phyloP scores from a whole-genome alignment of 2,797 vertebrate species.

The Lagorchestes hirsutus region DNA sequence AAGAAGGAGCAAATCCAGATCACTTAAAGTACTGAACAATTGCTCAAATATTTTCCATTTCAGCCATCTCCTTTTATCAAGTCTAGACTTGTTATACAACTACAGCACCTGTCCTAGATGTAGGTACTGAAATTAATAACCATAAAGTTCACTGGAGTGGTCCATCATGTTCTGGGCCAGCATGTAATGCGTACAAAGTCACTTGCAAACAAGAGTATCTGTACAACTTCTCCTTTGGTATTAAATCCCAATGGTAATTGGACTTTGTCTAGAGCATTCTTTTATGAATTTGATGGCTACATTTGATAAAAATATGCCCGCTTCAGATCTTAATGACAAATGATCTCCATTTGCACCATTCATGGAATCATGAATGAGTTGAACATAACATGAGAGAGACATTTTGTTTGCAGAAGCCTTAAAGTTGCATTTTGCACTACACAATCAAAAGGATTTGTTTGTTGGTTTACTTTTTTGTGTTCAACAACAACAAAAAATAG shows the following conservation, averaged over 20 bases:
- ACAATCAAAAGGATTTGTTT: neutral
- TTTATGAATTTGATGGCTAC: neutral
- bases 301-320: neutral
- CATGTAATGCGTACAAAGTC: neutral
- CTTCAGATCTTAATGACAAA: neutral
- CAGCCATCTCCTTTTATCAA: neutral
- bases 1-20: neutral
- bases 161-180: neutral
- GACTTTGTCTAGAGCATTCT: neutral
- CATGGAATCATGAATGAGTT: neutral
- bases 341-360: neutral
- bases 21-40: neutral
- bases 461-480: neutral
- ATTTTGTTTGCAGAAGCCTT: neutral
- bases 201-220: neutral
- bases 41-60: neutral
- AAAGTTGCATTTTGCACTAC: neutral
- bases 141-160: neutral
- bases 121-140: neutral
- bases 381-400: neutral
- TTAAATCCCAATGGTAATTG: neutral
- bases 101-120: neutral
- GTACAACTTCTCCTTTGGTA: neutral
- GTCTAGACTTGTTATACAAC: neutral
- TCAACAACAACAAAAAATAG: neutral